Evolutionary conservation across 2,888 invertebrate species (phyloP).

Genomic region (Lapara coniferarum): DNA sequence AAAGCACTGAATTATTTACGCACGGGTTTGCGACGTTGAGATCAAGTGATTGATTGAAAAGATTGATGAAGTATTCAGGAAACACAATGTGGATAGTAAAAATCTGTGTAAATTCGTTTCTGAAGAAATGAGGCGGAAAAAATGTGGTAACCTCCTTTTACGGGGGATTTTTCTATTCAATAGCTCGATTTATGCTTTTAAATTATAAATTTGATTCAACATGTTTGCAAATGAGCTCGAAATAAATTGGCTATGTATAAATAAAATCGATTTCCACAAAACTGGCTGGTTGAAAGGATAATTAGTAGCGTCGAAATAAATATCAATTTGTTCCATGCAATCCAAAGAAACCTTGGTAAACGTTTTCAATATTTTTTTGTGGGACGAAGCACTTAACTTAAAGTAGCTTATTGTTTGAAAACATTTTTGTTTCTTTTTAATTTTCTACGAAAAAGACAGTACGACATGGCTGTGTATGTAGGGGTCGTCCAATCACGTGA

Average conservation of each 20-base stretch:
- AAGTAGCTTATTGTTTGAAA: not conserved
- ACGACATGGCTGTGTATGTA: no score
- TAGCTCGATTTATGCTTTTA: not conserved
- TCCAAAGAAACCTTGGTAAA: constrained; percentile 33
- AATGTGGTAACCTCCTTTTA: not conserved
- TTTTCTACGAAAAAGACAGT: not conserved
- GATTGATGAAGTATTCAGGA: constrained; percentile 24
- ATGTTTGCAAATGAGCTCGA: not conserved
- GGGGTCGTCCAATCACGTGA: no score
- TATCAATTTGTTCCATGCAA: constrained; percentile 18
- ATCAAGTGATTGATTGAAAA: constrained; percentile 17
- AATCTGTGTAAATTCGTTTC: constrained; percentile 4
- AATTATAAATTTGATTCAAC: not conserved
- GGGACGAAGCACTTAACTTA: not conserved
- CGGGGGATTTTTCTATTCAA: not conserved
- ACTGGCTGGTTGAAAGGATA: not conserved
- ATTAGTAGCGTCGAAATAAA: constrained; percentile 1
- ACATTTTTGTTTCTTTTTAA: not conserved
- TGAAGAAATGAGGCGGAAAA: not conserved
- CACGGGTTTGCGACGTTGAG: not conserved
- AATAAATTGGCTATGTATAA: not conserved
- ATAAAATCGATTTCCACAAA: constrained; percentile 3
- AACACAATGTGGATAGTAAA: constrained; percentile 4
- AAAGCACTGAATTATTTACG: constrained; percentile 8
- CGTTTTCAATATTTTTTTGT: constrained; percentile 16